Base-by-base conservation (phyloP, 2,113 vertebrate species). In the Dolichallabes microphthalmus region DNA sequence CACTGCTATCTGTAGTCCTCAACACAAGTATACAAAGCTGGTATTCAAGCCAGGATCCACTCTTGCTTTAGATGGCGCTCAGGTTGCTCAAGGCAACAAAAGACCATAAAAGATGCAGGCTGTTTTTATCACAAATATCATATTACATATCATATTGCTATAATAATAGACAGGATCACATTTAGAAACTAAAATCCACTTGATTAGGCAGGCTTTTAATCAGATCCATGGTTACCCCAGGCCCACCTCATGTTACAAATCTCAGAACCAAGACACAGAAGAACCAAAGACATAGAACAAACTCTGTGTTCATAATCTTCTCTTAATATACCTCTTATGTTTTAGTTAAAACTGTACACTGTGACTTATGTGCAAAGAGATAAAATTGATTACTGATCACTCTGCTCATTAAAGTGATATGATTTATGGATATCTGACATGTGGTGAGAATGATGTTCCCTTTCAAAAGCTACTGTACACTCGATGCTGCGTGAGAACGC, bases 61-160 rank as follows among this genome's bases (percentile, higher is more conserved):
- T 39, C 32, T 35, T 39, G 17, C 8, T 39, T 35, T 20, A 11
- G 68, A 71, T 71, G 32, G 32, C 20, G 30, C 2, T 76, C 45
- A n/a, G 73, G 7, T 14, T 52, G 69, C 19, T 20, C 4, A n/a
- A 76, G 11, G 73, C 52, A 76, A 76, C 50, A 4, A 76, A 50
- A 76, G 73, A 76, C 1, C 6, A 75, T 52, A 3, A 17, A 69
- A 12, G 32, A 20, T 71, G 32, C 19, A 14, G 35, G 20, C 9
- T 75, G 45, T 20, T 53, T 76, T 50, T 15, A 76, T 76, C 53
- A n/a, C 12, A 27, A 4, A 76, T n/a, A 53, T 76, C 25, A 76
- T 15, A 27, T 76, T 76, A 76, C 25, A 76, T 76, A 52, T 76
- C 22, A 76, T 76, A 2, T 76, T 15, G 22, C 73, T 76, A n/a